Evolutionary conservation across 2,888 invertebrate species (phyloP), one percentile per base, ranked within the genome.

Genomic region (Aproaerema taeniolella): DNA sequence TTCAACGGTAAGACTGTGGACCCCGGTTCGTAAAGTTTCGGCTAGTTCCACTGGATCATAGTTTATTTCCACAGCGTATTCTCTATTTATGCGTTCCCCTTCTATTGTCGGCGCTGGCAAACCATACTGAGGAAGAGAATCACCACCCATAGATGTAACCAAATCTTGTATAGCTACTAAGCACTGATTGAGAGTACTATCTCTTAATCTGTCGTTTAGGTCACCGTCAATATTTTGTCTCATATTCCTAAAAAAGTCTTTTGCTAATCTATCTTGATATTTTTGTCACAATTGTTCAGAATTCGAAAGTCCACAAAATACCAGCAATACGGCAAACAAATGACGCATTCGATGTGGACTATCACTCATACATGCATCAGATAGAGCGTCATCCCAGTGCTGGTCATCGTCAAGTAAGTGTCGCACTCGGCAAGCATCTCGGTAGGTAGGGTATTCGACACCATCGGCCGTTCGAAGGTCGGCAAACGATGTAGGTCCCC

Each of bases 311-410:
- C 8, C 20, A 20, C 20, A 20, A 8, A 20, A 20, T 20, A 20
- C 20, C 20, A 20, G 20, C 20, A 20, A 6, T 8, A 11, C 36
- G 3, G 36, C 29, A 37, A 37, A 37, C 29, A 37, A 37, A 29
- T 36, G 36, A 12, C 37, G 37, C 15, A 25, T 12, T 11, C 33
- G 25, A 16, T 29, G 29, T 51, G 48, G 52, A 53, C 51, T 49
- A 48, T 43, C 47, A 38, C 44, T 44, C 42, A 49, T 46, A 25
- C 28, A 31, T 14, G 38, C 39, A 45, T 52, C 46, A 41, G 38
- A 42, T 46, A 47, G 45, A 53, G 47, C 50, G 47, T 41, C 45
- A 46, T 44, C 31, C 39, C 43, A 31, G 20, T 39, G 40, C 10
- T 45, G 30, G 46, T 47, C 46, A 43, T 41, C 25, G 31, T 41